These are phyloP conservation scores for Pseudois nayaur DNA, from an alignment of 2,113 vertebrate species.

Conservation along the genomic window DNA sequence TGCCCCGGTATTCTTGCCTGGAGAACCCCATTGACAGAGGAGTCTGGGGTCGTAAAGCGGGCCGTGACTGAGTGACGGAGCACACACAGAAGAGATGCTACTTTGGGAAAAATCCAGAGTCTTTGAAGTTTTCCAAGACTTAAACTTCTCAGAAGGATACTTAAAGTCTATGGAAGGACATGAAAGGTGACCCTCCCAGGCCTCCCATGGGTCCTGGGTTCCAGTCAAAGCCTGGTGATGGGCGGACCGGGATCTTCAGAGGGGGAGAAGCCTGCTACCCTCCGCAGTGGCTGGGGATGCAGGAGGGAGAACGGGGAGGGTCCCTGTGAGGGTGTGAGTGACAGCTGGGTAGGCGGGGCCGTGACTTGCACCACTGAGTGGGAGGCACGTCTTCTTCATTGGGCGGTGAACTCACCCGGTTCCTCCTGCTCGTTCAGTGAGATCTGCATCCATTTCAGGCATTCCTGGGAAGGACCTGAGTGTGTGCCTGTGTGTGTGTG, in stretches of 20 bases:
- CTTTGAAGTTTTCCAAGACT: neutral
- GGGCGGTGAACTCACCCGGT: neutral
- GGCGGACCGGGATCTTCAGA: neutral
- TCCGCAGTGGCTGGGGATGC: neutral
- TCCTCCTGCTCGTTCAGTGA: neutral
- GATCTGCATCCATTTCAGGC: neutral
- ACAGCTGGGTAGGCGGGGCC: fast-evolving
- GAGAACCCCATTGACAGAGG: neutral
- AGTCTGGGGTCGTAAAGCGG: neutral
- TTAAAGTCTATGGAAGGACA: neutral
- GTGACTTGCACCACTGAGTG: fast-evolving
- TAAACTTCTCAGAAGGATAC: neutral
- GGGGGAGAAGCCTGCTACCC: fast-evolving
- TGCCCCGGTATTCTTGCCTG: neutral
- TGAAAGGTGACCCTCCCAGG: too few species aligned
- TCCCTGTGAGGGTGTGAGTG: neutral
- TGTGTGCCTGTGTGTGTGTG: neutral
- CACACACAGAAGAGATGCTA: neutral
- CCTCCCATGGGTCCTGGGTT: neutral
- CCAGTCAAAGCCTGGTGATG: neutral
- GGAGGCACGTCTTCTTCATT: neutral
- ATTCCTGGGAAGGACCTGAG: neutral
- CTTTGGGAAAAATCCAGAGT: neutral
- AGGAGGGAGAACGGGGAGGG: fast-evolving
- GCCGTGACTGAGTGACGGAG: neutral